Evolutionary conservation across 2,797 vertebrate genomes (phyloP).

Genomic region (Chromis chromis): DNA sequence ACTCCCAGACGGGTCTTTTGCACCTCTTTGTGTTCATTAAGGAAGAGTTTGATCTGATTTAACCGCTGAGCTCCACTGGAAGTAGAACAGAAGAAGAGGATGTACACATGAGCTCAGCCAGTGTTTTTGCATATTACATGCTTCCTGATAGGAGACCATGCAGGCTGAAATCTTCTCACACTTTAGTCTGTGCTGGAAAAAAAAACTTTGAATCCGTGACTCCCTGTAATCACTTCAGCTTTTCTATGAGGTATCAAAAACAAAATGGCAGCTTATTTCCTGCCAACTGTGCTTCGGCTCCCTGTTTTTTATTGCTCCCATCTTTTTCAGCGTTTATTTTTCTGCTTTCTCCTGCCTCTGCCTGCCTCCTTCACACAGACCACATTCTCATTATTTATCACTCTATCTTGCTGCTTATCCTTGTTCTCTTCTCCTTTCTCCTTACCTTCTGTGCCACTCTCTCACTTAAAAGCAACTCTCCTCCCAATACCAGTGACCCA

Average conservation of each 20-base stretch:
- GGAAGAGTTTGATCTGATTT: slow-evolving; percentile 69
- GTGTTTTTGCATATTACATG: slow-evolving; percentile 22
- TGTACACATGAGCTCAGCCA: slow-evolving; percentile 25
- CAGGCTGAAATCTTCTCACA: slow-evolving; percentile 19
- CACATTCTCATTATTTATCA: slow-evolving; percentile 65
- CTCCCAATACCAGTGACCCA: slow-evolving; percentile 80
- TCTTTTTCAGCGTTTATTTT: slow-evolving; percentile 34
- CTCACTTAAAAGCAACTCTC: slow-evolving; percentile 66
- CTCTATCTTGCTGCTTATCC: slow-evolving; percentile 33
- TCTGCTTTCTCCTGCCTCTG: slow-evolving; percentile 18
- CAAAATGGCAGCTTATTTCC: slow-evolving; percentile 53
- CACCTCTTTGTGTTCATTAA: slow-evolving; percentile 70
- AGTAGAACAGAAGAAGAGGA: slow-evolving; percentile 37
- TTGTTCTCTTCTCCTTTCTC: slow-evolving; percentile 32
- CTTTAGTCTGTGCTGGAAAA: background rate
- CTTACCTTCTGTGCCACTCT: slow-evolving; percentile 51
- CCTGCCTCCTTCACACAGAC: slow-evolving; percentile 28
- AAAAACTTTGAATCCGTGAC: slow-evolving; percentile 9
- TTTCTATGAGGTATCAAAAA: slow-evolving; percentile 49
- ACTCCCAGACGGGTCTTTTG: slow-evolving; percentile 35
- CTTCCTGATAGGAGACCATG: too few species aligned
- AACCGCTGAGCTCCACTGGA: slow-evolving; percentile 50
- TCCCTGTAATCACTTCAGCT: slow-evolving; percentile 45
- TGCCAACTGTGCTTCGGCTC: slow-evolving; percentile 35
- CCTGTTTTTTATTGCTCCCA: background rate